These are phyloP conservation scores for Trachelus tabidus DNA, from an alignment of 2,888 invertebrate species.

Conservation along the genomic window DNA sequence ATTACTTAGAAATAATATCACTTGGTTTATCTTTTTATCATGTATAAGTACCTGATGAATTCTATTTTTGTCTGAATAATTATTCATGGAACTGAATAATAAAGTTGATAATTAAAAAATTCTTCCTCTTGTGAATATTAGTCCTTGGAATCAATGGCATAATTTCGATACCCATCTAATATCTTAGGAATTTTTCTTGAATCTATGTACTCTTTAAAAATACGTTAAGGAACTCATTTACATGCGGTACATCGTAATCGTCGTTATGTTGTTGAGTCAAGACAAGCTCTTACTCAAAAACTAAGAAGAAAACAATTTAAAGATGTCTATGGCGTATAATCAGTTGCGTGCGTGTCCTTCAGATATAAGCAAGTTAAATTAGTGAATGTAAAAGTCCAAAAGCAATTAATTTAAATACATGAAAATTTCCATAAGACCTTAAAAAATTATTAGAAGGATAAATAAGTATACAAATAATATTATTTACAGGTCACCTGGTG, in stretches of 20 bases:
- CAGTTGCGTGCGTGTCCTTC: not conserved
- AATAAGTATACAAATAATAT: not conserved
- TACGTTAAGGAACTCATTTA: not conserved
- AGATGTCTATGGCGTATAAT: not conserved
- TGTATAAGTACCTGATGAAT: not conserved
- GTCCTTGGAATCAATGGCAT: not conserved
- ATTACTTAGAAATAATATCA: not conserved
- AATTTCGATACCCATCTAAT: not conserved
- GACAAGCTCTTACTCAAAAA: not conserved
- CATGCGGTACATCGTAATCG: not conserved
- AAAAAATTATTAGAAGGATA: not conserved
- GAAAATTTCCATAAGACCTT: not conserved
- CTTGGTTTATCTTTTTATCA: not conserved
- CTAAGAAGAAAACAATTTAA: not conserved
- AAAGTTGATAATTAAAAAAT: not conserved
- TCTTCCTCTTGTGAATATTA: not conserved
- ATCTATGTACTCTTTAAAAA: not conserved
- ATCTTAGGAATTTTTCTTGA: not conserved
- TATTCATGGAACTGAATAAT: not conserved
- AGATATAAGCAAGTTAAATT: not conserved
- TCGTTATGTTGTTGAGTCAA: not conserved
- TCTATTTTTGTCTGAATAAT: not conserved
- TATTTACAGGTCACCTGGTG: slow-evolving; percentile 37
- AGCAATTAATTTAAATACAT: not conserved
- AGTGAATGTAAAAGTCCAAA: not conserved